Evolutionary conservation across 2,888 invertebrate species (phyloP).

Genomic region (Thumatha senex): DNA sequence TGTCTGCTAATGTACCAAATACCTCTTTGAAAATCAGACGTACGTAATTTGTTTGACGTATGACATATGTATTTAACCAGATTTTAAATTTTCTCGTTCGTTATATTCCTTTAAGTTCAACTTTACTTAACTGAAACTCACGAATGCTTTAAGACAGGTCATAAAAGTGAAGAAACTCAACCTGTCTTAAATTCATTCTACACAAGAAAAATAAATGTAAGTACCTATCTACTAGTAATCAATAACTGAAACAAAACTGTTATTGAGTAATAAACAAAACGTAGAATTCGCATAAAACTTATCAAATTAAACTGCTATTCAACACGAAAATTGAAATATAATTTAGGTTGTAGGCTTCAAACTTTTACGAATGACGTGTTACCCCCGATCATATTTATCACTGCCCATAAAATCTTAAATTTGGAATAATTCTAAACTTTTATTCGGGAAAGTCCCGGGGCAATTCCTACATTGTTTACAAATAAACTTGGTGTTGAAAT

Average conservation of each 20-base stretch:
- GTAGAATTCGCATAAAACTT: too few relatives aligned
- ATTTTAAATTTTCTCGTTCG: background rate
- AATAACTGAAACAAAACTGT: too few relatives aligned
- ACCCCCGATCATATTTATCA: constrained; percentile 44
- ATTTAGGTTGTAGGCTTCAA: constrained; percentile 12
- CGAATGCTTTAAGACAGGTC: too few relatives aligned
- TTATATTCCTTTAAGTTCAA: background rate
- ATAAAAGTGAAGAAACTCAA: too few relatives aligned
- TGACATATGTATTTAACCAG: too few relatives aligned
- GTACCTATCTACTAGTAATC: too few relatives aligned
- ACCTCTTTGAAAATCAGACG: too few relatives aligned
- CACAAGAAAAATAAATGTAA: too few relatives aligned
- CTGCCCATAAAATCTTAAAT: constrained; percentile 48
- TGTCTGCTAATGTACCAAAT: too few relatives aligned
- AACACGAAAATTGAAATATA: constrained; percentile 10
- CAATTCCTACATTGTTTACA: constrained; percentile 80
- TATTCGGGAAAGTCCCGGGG: constrained; percentile 79
- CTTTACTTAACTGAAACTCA: background rate
- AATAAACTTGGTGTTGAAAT: constrained; percentile 79
- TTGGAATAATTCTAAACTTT: constrained; percentile 69
- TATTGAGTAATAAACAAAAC: too few relatives aligned
- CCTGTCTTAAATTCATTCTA: too few relatives aligned
- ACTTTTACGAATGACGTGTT: constrained; percentile 36
- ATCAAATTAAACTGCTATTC: constrained; percentile 3
- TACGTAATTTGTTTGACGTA: too few relatives aligned